Evolutionary conservation across 2,113 vertebrate genomes (phyloP), one percentile per base, ranked within the genome.

Genomic region (Theropithecus gelada): DNA sequence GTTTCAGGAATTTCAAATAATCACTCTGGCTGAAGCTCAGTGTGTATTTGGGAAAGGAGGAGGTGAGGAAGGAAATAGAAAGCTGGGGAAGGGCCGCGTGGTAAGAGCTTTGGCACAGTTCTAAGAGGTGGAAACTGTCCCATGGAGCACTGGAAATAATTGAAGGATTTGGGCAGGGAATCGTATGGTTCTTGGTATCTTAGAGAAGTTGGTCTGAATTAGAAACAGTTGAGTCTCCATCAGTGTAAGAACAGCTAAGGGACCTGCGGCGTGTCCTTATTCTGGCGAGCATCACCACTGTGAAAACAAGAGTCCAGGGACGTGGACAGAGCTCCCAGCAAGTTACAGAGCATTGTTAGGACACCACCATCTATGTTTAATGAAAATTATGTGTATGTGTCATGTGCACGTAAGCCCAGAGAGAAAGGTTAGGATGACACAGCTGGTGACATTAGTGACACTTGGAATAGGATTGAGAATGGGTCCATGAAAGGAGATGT

Each of bases 51-150:
- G 14, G 72, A 52, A 79, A 45, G 2, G 25, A 84, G 22, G 59
- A n/a, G 38, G 35, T 7, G 4, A 90, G 40, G 55, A 90, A 57
- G 55, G 48, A 40, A 75, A 35, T 18, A 50, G 84, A 40, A 55
- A 75, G 11, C 6, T 78, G 11, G 40, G 5, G 11, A 22, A 25
- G 25, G 59, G 14, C 61, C 7, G 9, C 0, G 6, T 12, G 5
- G 23, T 5, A 13, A 55, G 40, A 84, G 52, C 64, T 50, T 75
- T 73, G 76, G 25, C 30, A 25, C 20, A 16, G 7, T 68, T 55
- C 48, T 90, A n/a, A 75, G 79, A 68, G 61, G 78, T 78, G 38
- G 32, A 50, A 35, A 57, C 70, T 78, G 1, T 79, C 12, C 68
- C 12, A 1, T 43, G 30, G 12, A 32, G 82, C 30, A 61, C 23